phyloP scores from a whole-genome alignment of 2,888 invertebrate species.

The Cecidostiba fungosa region DNA sequence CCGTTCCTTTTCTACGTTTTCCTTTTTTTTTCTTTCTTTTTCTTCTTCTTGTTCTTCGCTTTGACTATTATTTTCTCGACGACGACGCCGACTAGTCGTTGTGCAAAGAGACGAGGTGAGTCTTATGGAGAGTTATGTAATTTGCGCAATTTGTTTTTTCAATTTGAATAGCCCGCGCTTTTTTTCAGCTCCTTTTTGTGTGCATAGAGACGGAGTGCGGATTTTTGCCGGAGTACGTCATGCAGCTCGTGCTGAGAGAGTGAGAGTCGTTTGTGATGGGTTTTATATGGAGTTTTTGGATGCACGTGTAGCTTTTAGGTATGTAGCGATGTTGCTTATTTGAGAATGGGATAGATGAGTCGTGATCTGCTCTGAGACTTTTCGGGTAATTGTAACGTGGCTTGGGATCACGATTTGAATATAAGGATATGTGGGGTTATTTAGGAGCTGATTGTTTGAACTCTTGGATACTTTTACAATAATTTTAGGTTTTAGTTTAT shows the following conservation, averaged over 20 bases:
- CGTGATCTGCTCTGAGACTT: neutral
- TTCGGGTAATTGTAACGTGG: neutral
- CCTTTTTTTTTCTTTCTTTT: neutral
- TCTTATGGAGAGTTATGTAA: conserved; percentile 39
- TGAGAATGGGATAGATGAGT: neutral
- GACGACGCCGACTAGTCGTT: neutral
- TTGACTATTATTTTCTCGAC: conserved; percentile 28
- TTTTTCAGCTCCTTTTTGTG: conserved; percentile 19
- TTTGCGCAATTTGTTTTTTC: conserved; percentile 44
- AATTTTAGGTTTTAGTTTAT: neutral
- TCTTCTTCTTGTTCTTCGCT: neutral
- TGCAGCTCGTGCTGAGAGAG: neutral
- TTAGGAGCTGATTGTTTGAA: neutral
- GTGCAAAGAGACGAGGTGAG: neutral
- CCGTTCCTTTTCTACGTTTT: neutral
- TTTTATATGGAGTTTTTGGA: neutral
- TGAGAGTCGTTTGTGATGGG: neutral
- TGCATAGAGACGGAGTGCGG: neutral
- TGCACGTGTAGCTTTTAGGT: neutral
- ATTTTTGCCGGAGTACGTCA: conserved; percentile 42
- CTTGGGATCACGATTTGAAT: neutral
- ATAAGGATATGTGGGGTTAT: too few relatives aligned
- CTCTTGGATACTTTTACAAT: neutral
- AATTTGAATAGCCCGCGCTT: conserved; percentile 28
- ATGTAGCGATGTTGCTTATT: neutral